Evolutionary conservation across 2,797 vertebrate species (phyloP).

Genomic region (Serranus cabrilla): DNA sequence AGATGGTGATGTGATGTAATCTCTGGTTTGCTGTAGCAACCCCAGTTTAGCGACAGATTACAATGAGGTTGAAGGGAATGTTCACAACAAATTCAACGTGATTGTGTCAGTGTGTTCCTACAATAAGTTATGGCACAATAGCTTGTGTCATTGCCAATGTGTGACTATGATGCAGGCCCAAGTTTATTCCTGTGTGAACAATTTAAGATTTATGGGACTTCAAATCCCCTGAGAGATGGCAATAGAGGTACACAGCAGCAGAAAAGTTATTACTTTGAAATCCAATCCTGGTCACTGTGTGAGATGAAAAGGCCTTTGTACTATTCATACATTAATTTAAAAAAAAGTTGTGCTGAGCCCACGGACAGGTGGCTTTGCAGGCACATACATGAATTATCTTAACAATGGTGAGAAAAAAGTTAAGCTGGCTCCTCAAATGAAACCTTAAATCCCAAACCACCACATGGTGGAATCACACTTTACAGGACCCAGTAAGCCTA

Average conservation of each 20-base stretch:
- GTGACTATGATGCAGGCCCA: conserved; percentile 4
- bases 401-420: conserved; percentile 24
- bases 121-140: conserved; percentile 20
- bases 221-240: conserved; percentile 16
- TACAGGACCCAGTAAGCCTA: background rate
- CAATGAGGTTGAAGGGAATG: conserved; percentile 17
- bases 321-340: conserved; percentile 25
- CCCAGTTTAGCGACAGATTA: conserved; percentile 20
- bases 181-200: conserved; percentile 35
- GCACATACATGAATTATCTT: conserved; percentile 25
- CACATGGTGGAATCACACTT: conserved; percentile 7
- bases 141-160: conserved; percentile 10
- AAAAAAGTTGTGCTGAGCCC: conserved; percentile 8
- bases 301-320: conserved; percentile 21
- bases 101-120: conserved; percentile 4
- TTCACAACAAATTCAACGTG: conserved; percentile 26
- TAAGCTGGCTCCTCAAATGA: conserved; percentile 5
- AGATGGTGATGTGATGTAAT: conserved; percentile 25
- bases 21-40: conserved; percentile 22
- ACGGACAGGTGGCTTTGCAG: conserved; percentile 33
- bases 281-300: conserved; percentile 14
- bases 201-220: conserved; percentile 32
- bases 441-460: conserved; percentile 28
- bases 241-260: background rate
- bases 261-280: conserved; percentile 45